Conservation (phyloP, 2,888 invertebrate species). For the Drosophila mimetica region DNA sequence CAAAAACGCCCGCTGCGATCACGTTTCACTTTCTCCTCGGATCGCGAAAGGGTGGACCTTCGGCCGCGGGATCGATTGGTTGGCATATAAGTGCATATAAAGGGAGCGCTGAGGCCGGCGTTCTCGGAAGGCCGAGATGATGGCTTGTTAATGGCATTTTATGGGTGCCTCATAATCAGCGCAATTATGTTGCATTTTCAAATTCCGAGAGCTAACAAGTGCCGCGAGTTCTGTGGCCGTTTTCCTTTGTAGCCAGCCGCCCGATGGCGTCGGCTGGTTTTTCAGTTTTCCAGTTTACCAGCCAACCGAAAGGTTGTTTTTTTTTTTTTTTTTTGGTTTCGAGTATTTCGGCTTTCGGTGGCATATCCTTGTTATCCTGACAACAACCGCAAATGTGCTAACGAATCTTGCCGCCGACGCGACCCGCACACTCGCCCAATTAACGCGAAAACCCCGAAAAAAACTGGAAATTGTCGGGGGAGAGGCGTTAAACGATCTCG, state of each 20-base stretch:
- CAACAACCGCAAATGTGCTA: slow-evolving; percentile 77
- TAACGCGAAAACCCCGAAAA: slow-evolving; percentile 61
- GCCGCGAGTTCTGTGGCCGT: slow-evolving; percentile 32
- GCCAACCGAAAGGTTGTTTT: too few relatives aligned
- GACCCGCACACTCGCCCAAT: slow-evolving; percentile 65
- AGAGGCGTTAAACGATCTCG: slow-evolving; percentile 73
- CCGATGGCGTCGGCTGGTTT: slow-evolving; percentile 20
- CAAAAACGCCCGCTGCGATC: slow-evolving; percentile 54
- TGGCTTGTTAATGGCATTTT: slow-evolving; percentile 74
- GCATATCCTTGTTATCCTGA: slow-evolving; percentile 64
- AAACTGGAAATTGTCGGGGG: slow-evolving; percentile 9
- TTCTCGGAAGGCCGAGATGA: slow-evolving; percentile 60
- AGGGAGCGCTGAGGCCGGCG: slow-evolving; percentile 1
- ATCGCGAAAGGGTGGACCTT: slow-evolving; percentile 35
- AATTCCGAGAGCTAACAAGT: slow-evolving; percentile 75
- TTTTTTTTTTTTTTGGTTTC: neutral
- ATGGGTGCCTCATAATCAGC: slow-evolving; percentile 75
- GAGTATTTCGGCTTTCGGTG: slow-evolving; percentile 16
- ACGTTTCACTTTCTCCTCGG: slow-evolving; percentile 47
- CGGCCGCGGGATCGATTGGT: slow-evolving; percentile 1
- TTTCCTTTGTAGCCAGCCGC: slow-evolving; percentile 67
- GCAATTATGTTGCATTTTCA: slow-evolving; percentile 80
- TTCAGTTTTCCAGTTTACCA: neutral
- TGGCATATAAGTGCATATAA: neutral
- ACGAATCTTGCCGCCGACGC: slow-evolving; percentile 60